phyloP scores from a whole-genome alignment of 1,140 invertebrate species.

The Bombus waltoni region DNA sequence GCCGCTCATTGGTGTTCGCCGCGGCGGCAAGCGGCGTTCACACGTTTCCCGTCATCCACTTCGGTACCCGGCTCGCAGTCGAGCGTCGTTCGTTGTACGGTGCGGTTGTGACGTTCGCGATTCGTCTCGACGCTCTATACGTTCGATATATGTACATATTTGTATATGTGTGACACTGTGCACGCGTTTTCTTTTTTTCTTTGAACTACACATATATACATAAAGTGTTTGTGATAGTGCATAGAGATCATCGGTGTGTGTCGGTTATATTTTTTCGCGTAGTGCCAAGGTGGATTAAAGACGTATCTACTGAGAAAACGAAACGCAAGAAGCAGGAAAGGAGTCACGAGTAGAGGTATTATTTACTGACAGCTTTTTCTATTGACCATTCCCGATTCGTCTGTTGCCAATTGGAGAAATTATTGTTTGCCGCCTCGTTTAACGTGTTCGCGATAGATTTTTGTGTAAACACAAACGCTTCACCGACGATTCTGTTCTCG shows the following conservation, averaged over 20 bases:
- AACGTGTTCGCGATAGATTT: slow-evolving; percentile 3
- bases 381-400: not conserved
- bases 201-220: not conserved
- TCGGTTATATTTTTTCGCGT: slow-evolving; percentile 44
- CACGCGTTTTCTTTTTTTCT: slow-evolving; percentile 46
- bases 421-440: slow-evolving; percentile 12
- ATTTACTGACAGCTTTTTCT: slow-evolving; percentile 16
- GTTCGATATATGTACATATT: slow-evolving; percentile 26
- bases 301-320: slow-evolving; percentile 18
- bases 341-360: not conserved
- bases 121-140: slow-evolving; percentile 26
- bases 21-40: slow-evolving; percentile 79
- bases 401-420: not conserved
- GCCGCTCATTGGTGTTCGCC: slow-evolving; percentile 74
- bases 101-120: slow-evolving; percentile 57
- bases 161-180: slow-evolving; percentile 49
- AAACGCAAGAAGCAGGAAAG: not conserved
- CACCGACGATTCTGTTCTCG: not conserved
- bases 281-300: slow-evolving; percentile 67
- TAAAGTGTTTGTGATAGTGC: slow-evolving; percentile 46
- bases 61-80: slow-evolving; percentile 77
- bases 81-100: slow-evolving; percentile 76
- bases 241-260: slow-evolving; percentile 54
- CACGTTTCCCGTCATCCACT: slow-evolving; percentile 78
- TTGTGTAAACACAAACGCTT: slow-evolving; percentile 15